Conservation (phyloP, 2,797 vertebrate species). For the Xyrichtys novacula region DNA sequence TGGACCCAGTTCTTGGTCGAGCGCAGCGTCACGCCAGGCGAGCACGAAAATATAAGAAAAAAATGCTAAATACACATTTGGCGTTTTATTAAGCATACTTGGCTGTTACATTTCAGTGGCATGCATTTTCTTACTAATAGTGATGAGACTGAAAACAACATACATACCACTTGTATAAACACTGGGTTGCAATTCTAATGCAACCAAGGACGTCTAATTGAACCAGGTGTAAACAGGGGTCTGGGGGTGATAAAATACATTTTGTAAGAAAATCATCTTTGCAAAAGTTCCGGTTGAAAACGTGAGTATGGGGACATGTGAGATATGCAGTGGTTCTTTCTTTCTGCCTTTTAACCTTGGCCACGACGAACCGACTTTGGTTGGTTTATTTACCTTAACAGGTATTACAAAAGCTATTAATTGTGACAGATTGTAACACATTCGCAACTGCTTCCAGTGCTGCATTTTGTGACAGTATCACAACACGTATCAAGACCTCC, state of each 20-base stretch:
- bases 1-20: slow-evolving; percentile 77
- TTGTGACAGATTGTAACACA: neutral
- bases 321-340: slow-evolving; percentile 1
- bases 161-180: slow-evolving; percentile 23
- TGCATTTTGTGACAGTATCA: neutral
- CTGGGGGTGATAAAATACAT: neutral
- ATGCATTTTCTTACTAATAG: slow-evolving; percentile 37
- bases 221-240: neutral
- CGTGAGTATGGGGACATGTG: neutral
- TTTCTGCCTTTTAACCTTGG: slow-evolving; percentile 56
- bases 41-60: slow-evolving; percentile 59
- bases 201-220: neutral
- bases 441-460: neutral
- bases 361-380: slow-evolving; percentile 31
- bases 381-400: slow-evolving; percentile 22
- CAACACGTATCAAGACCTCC: neutral
- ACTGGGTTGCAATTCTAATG: neutral
- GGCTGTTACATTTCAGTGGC: slow-evolving; percentile 27
- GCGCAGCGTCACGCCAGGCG: slow-evolving; percentile 73
- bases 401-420: slow-evolving; percentile 9
- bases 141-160: slow-evolving; percentile 18
- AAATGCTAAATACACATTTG: slow-evolving; percentile 28
- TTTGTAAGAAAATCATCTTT: neutral
- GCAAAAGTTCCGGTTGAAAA: neutral
- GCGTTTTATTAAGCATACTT: slow-evolving; percentile 11